A percentile compares a stretch with the other conserved stretches of the same genome.
These are phyloP conservation scores for Monarcha castaneiventris DNA, from an alignment of 2,113 vertebrate species.

Conservation along the genomic window DNA sequence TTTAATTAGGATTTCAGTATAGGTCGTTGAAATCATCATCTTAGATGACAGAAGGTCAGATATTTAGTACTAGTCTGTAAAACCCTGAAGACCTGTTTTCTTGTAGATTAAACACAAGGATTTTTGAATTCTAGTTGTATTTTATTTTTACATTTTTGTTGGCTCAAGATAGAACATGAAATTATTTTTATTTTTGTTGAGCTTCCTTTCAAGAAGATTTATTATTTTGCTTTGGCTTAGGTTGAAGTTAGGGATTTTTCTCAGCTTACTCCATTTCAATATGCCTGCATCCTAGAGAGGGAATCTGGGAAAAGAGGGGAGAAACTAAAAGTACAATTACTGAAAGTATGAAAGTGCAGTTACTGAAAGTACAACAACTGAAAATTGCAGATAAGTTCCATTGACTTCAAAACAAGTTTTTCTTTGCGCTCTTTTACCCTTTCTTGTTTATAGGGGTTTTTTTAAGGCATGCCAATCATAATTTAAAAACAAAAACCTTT, in stretches of 20 bases:
- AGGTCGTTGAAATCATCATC: not conserved
- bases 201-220: slow-evolving; percentile 30
- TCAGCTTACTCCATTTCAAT: slow-evolving; percentile 31
- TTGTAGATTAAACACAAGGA: not conserved
- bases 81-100: not conserved
- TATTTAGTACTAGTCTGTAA: not conserved
- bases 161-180: not conserved
- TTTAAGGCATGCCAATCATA: not conserved
- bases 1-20: not conserved
- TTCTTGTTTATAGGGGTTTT: not conserved
- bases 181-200: not conserved
- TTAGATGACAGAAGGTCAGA: not conserved
- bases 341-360: fast-evolving
- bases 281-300: not conserved
- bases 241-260: slow-evolving; percentile 15
- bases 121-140: not conserved
- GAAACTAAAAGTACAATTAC: not conserved
- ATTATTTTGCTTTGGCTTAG: slow-evolving; percentile 30
- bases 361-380: not conserved
- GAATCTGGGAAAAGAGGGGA: not conserved
- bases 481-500: not conserved
- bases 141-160: slow-evolving; percentile 8
- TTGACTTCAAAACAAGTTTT: not conserved
- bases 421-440: not conserved
- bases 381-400: not conserved